Evolutionary conservation across 2,113 vertebrate genomes (phyloP).

Genomic region (Amphiprion percula): DNA sequence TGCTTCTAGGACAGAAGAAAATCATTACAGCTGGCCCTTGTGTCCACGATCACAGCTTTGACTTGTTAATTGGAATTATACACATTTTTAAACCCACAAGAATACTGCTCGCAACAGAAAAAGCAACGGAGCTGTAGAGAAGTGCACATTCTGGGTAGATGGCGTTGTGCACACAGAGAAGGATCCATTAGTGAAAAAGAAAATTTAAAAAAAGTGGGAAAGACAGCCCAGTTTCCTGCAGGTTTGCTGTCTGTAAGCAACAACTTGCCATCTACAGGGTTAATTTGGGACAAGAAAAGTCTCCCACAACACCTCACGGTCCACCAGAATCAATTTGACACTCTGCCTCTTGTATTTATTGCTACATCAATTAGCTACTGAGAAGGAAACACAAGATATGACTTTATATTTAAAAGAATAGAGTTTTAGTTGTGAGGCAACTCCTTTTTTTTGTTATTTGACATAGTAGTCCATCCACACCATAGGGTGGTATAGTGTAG

Average conservation of each 20-base stretch:
- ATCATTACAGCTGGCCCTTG: conserved; percentile 82
- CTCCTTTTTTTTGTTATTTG: conserved; percentile 45
- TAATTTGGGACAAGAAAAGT: conserved; percentile 8
- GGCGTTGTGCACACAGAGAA: conserved; percentile 1
- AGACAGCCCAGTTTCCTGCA: not conserved
- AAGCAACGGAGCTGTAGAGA: conserved; percentile 59
- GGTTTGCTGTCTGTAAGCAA: conserved; percentile 18
- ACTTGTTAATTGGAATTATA: conserved; percentile 78
- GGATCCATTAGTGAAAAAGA: conserved; percentile 45
- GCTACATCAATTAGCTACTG: conserved; percentile 86
- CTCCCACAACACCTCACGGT: conserved; percentile 52
- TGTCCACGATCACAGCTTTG: conserved; percentile 82
- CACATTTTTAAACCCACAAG: not conserved
- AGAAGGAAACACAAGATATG: conserved; percentile 58
- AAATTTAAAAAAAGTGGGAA: conserved; percentile 1
- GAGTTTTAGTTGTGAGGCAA: conserved; percentile 58
- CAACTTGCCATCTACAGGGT: conserved; percentile 30
- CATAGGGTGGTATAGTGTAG: conserved; percentile 75
- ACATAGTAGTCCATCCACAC: conserved; percentile 75
- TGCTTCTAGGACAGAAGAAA: conserved; percentile 72
- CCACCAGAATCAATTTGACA: conserved; percentile 52
- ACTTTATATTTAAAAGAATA: conserved; percentile 33
- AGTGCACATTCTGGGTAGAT: conserved; percentile 32
- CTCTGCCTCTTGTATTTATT: conserved; percentile 70
- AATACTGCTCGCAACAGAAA: conserved; percentile 24